These are phyloP conservation scores for Coranthus polyacanthus DNA, from an alignment of 2,797 vertebrate genomes.

Conservation along the genomic window DNA sequence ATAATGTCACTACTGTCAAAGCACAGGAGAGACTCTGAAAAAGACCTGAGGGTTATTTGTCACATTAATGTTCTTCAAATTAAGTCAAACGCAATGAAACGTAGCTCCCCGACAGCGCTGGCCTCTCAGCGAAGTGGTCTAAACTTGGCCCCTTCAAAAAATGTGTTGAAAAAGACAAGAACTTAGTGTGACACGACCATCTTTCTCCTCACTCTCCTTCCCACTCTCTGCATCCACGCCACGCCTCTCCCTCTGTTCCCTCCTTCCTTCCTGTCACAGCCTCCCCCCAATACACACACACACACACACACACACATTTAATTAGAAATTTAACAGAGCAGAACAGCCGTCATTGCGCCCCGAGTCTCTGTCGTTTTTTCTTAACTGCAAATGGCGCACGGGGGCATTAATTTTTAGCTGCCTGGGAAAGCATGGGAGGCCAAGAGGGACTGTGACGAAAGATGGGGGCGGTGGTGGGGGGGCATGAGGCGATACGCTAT, in stretches of 20 bases:
- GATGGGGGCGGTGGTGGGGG: conserved; percentile 28
- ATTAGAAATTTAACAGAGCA: conserved; percentile 89
- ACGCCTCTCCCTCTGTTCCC: conserved; percentile 2
- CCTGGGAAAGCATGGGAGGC: conserved; percentile 77
- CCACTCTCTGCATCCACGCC: conserved; percentile 14
- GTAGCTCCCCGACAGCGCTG: no score
- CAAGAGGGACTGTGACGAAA: conserved; percentile 56
- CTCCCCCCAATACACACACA: neutral
- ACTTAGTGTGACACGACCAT: neutral
- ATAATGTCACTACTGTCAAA: no score
- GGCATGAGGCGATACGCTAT: conserved; percentile 53
- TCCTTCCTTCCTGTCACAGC: conserved; percentile 29
- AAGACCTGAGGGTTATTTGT: neutral
- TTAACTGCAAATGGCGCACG: conserved; percentile 86
- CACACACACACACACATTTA: conserved; percentile 72
- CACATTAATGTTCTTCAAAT: neutral
- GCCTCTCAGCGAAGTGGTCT: conserved; percentile 4
- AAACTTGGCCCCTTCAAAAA: conserved; percentile 21
- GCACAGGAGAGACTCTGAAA: neutral
- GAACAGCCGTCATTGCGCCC: conserved; percentile 82
- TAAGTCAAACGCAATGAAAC: neutral
- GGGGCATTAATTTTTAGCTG: conserved; percentile 88
- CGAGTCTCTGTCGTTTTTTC: conserved; percentile 85
- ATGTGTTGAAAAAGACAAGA: no score
- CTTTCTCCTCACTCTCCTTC: conserved; percentile 7